Evolutionary conservation across 2,888 invertebrate species (phyloP).

Genomic region (Lordiphosa fenestrarum): DNA sequence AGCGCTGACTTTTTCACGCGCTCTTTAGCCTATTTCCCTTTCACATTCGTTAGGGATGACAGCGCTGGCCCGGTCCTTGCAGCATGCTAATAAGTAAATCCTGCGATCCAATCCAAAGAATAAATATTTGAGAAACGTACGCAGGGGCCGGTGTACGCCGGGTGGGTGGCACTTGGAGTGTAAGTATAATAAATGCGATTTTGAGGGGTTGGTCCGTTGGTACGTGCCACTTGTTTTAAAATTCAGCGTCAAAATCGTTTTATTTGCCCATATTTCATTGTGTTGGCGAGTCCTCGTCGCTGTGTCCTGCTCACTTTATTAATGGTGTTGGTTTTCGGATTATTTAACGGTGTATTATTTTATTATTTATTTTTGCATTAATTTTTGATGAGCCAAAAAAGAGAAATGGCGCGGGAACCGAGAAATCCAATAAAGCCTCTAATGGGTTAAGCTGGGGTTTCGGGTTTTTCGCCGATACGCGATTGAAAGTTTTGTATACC

Average conservation of each 20-base stretch:
- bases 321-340: slow-evolving; percentile 77
- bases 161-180: slow-evolving; percentile 45
- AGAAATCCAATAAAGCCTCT: slow-evolving; percentile 29
- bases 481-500: slow-evolving; percentile 17
- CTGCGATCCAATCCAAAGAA: slow-evolving; percentile 74
- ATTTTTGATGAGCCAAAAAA: slow-evolving; percentile 63
- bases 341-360: slow-evolving; percentile 78
- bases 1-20: slow-evolving; percentile 49
- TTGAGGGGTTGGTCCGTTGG: slow-evolving; percentile 37
- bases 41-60: slow-evolving; percentile 51
- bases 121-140: slow-evolving; percentile 76
- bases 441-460: slow-evolving; percentile 29
- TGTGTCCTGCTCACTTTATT: slow-evolving; percentile 61
- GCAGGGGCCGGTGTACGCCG: slow-evolving; percentile 12
- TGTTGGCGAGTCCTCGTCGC: slow-evolving; percentile 37
- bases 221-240: slow-evolving; percentile 77
- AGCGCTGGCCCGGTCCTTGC: not conserved
- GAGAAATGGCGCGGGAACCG: slow-evolving; percentile 9
- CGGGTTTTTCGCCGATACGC: slow-evolving; percentile 19
- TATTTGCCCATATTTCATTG: slow-evolving; percentile 77
- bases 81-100: slow-evolving; percentile 76
- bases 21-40: slow-evolving; percentile 70
- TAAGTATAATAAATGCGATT: slow-evolving; percentile 74
- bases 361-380: slow-evolving; percentile 77
- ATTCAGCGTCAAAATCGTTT: slow-evolving; percentile 80